These are phyloP conservation scores for Tipula unca DNA, from an alignment of 2,888 invertebrate genomes.

Conservation along the genomic window DNA sequence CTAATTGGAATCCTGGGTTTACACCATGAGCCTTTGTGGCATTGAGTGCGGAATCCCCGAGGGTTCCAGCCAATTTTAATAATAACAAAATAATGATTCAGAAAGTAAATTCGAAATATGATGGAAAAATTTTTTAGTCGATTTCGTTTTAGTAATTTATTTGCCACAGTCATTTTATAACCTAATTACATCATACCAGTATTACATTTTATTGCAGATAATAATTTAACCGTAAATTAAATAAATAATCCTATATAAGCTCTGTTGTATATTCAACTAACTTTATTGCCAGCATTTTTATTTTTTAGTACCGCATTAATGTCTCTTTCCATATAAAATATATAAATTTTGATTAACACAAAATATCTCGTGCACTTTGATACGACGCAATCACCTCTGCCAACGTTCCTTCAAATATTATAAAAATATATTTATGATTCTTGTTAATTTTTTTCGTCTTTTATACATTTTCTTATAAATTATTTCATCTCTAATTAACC, in stretches of 20 bases:
- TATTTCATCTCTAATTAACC: background rate
- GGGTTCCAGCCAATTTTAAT: too few relatives aligned
- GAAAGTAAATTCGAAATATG: too few relatives aligned
- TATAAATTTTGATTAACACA: background rate
- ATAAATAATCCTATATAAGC: background rate
- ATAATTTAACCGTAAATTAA: background rate
- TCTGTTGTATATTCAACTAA: background rate
- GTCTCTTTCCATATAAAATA: background rate
- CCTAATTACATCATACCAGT: background rate
- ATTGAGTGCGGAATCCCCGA: too few relatives aligned
- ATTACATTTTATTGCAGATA: background rate
- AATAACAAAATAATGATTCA: too few relatives aligned
- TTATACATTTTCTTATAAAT: background rate
- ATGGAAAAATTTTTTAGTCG: too few relatives aligned
- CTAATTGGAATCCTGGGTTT: too few relatives aligned
- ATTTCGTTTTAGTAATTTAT: too few relatives aligned
- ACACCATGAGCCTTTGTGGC: too few relatives aligned
- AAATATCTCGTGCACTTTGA: background rate
- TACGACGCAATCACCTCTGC: background rate
- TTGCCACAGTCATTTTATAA: too few relatives aligned
- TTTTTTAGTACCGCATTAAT: background rate
- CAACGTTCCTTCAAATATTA: background rate
- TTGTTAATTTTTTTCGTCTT: too few relatives aligned
- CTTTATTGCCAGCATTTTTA: background rate
- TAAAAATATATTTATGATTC: too few relatives aligned